A percentile compares a stretch with the other conserved stretches of the same genome.
Conservation (phyloP, 2,888 invertebrate species). For the Tethea ocularis region DNA sequence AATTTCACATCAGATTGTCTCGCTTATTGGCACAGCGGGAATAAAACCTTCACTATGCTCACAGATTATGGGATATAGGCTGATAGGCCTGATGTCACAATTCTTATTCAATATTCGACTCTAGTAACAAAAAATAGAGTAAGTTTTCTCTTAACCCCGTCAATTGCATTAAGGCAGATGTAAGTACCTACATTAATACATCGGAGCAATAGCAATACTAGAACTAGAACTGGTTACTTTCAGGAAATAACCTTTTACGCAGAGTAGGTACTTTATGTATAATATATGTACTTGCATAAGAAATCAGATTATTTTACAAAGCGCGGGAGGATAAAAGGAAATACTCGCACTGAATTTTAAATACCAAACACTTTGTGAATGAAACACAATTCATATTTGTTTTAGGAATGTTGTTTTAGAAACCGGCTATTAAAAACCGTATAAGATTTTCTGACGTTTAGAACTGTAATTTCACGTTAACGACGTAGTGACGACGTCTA, state of each 20-base stretch:
- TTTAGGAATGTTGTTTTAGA: too few relatives aligned
- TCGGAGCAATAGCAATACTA: neutral
- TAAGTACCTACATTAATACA: neutral
- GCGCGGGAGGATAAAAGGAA: neutral
- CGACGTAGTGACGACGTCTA: constrained; percentile 10
- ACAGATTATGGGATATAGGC: neutral
- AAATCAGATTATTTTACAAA: neutral
- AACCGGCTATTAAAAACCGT: neutral
- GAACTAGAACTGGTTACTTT: neutral
- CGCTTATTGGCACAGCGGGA: constrained; percentile 36
- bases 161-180: neutral
- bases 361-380: too few relatives aligned
- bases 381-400: too few relatives aligned
- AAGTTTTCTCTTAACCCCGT: neutral
- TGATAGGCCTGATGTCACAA: neutral
- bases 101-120: neutral
- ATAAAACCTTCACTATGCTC: constrained; percentile 24
- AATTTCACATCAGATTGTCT: constrained; percentile 38
- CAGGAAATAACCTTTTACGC: neutral
- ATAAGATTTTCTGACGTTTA: neutral
- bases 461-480: constrained; percentile 8
- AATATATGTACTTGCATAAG: too few relatives aligned
- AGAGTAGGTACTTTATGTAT: too few relatives aligned
- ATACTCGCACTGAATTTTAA: too few relatives aligned
- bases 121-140: neutral